These are phyloP conservation scores for Machimus rusticus DNA, from an alignment of 2,888 invertebrate genomes.

Conservation along the genomic window DNA sequence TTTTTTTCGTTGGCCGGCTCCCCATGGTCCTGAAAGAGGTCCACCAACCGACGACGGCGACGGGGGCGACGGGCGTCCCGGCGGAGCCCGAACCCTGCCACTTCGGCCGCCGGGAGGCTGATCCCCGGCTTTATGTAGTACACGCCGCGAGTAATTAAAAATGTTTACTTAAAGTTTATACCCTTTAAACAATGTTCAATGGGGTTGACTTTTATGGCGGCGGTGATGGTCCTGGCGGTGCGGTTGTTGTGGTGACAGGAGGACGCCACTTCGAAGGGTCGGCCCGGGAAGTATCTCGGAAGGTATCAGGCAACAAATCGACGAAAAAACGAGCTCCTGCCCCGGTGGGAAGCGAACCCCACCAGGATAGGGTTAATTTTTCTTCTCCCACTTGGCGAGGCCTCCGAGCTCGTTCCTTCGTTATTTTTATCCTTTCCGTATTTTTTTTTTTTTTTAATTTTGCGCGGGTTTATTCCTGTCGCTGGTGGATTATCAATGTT, in stretches of 20 bases:
- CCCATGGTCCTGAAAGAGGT: background rate
- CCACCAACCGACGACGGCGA: no score
- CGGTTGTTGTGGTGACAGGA: constrained; percentile 37
- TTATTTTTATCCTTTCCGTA: background rate
- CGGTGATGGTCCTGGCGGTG: constrained; percentile 14
- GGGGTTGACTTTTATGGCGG: constrained; percentile 42
- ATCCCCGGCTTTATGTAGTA: constrained; percentile 41
- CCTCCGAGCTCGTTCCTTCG: background rate
- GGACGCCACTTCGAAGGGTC: constrained; percentile 16
- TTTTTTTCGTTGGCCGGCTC: constrained; percentile 40
- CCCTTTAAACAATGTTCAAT: constrained; percentile 47
- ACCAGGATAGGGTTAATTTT: constrained; percentile 47
- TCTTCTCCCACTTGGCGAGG: constrained; percentile 38
- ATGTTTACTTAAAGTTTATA: constrained; percentile 52
- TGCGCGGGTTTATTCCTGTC: constrained; percentile 9
- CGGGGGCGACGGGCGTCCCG: background rate
- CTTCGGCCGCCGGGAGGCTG: background rate
- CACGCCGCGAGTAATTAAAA: constrained; percentile 51
- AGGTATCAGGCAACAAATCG: constrained; percentile 39
- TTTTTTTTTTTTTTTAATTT: constrained; percentile 43
- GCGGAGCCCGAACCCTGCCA: background rate
- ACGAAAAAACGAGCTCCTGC: constrained; percentile 26
- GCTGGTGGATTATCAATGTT: constrained; percentile 45
- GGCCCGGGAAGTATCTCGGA: constrained; percentile 4
- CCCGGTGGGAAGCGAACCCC: background rate